These are phyloP conservation scores for Dicentrarchus labrax DNA, from an alignment of 2,113 vertebrate species.

Conservation along the genomic window DNA sequence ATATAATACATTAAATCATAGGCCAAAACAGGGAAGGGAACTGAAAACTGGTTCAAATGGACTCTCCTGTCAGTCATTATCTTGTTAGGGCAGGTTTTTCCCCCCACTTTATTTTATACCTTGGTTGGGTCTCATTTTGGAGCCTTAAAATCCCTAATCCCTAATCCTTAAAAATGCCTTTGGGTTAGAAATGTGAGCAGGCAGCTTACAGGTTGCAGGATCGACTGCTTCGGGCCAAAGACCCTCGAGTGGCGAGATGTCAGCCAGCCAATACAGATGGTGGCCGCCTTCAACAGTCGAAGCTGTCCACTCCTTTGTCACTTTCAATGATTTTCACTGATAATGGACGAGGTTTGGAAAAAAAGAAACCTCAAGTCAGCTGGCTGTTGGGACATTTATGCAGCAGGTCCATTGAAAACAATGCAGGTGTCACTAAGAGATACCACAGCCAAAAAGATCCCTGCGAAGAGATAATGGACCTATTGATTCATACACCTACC, in stretches of 20 bases:
- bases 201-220: conserved; percentile 26
- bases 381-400: conserved; percentile 29
- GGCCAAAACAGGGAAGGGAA: not conserved
- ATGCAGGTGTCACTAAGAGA: conserved; percentile 55
- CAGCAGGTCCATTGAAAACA: conserved; percentile 32
- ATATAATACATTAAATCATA: conserved; percentile 1
- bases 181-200: conserved; percentile 46
- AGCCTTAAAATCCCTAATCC: conserved; percentile 47
- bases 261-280: conserved; percentile 29
- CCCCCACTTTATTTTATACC: not conserved
- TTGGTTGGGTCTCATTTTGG: conserved; percentile 25
- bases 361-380: conserved; percentile 15
- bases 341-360: conserved; percentile 13
- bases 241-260: conserved; percentile 32
- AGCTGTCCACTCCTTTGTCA: conserved; percentile 27
- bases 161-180: conserved; percentile 39
- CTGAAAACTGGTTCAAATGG: not conserved
- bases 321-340: conserved; percentile 44
- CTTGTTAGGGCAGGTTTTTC: conserved; percentile 14
- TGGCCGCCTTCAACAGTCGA: not conserved
- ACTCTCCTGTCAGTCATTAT: conserved; percentile 25
- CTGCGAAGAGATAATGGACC: conserved; percentile 53
- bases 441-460: conserved; percentile 49
- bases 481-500: conserved; percentile 56
- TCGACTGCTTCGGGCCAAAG: conserved; percentile 32